These are phyloP conservation scores for Nerophis lumbriciformis DNA, from an alignment of 2,113 vertebrate species.

Conservation along the genomic window DNA sequence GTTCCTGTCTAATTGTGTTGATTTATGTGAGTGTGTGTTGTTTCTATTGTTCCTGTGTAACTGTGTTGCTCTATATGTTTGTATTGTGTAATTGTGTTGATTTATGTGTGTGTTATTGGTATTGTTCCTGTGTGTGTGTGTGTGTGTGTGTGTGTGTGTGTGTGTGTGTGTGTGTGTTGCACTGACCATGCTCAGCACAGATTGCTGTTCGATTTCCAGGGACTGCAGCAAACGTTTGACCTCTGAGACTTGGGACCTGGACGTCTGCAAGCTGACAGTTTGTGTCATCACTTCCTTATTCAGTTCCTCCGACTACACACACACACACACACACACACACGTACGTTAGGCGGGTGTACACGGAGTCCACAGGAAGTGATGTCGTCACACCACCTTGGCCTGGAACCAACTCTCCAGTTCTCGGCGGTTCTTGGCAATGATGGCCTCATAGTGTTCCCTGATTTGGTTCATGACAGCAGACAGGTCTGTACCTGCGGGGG, in stretches of 20 bases:
- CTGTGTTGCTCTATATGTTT: no score
- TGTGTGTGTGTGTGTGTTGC: not conserved
- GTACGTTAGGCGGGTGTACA: not conserved
- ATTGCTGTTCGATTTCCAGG: conserved; percentile 81
- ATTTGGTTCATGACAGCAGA: conserved; percentile 58
- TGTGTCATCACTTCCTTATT: conserved; percentile 70
- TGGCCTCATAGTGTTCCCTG: conserved; percentile 79
- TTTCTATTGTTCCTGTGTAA: no score
- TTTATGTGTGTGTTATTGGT: no score
- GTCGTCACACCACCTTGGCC: conserved; percentile 24
- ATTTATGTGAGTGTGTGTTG: no score
- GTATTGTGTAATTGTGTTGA: no score
- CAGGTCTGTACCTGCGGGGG: conserved; percentile 58
- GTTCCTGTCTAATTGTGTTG: no score
- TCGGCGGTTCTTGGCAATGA: conserved; percentile 72
- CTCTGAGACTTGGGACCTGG: conserved; percentile 75
- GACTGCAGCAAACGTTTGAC: conserved; percentile 73
- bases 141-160: not conserved
- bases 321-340: conserved; percentile 1
- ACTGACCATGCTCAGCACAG: conserved; percentile 76
- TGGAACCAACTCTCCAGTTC: conserved; percentile 74
- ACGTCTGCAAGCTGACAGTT: conserved; percentile 69
- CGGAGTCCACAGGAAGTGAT: not conserved
- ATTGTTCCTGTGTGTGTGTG: not conserved
- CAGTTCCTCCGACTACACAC: conserved; percentile 70